Conservation (phyloP, 2,888 invertebrate species). For the Pseudanteris insignis region DNA sequence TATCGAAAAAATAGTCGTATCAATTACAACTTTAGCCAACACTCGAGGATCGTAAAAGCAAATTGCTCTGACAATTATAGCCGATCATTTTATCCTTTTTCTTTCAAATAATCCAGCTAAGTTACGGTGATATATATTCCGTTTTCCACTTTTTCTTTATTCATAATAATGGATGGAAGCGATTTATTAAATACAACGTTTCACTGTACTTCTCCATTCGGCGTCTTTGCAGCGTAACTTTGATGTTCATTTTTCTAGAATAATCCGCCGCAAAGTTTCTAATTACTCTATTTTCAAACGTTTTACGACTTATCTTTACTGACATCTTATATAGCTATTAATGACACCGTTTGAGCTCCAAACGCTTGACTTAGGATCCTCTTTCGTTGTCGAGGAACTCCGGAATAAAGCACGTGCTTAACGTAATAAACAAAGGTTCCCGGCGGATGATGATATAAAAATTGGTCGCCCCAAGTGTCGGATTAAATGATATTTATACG, state of each 20-base stretch:
- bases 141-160: not conserved
- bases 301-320: slow-evolving; percentile 10
- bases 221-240: no score
- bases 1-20: no score
- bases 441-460: slow-evolving; percentile 27
- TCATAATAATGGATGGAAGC: not conserved
- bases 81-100: no score
- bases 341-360: slow-evolving; percentile 23
- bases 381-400: slow-evolving; percentile 11
- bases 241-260: slow-evolving; percentile 11
- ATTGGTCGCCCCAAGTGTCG: slow-evolving; percentile 23
- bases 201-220: no score
- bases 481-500: slow-evolving; percentile 30
- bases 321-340: slow-evolving; percentile 26
- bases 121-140: no score
- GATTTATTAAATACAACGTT: not conserved
- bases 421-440: slow-evolving; percentile 35
- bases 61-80: no score
- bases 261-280: slow-evolving; percentile 17
- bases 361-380: slow-evolving; percentile 30
- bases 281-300: slow-evolving; percentile 27
- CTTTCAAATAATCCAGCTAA: no score
- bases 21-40: no score
- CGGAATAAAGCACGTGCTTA: slow-evolving; percentile 33
- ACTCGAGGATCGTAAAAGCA: no score